Conservation (phyloP, 2,797 vertebrate genomes). For the Aldrovandia affinis region DNA sequence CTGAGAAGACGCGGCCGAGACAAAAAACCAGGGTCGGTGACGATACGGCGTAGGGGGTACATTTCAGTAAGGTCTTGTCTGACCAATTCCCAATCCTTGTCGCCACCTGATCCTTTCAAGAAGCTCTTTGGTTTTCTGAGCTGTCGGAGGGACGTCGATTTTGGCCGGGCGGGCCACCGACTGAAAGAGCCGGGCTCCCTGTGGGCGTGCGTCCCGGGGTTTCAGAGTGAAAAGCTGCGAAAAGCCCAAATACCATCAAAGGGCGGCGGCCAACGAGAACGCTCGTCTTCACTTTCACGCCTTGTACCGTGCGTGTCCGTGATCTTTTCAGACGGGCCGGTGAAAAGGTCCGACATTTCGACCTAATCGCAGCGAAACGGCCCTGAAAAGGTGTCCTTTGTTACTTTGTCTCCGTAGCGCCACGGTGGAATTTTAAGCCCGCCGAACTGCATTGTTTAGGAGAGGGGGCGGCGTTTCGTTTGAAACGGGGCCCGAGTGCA, state of each 20-base stretch:
- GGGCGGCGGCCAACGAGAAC: neutral
- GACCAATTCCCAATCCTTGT: neutral
- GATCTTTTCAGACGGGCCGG: neutral
- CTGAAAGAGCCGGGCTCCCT: neutral
- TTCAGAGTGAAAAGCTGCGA: neutral
- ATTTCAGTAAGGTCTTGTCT: neutral
- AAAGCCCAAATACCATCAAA: neutral
- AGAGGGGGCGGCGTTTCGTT: neutral
- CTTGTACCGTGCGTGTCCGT: neutral
- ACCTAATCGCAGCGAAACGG: neutral
- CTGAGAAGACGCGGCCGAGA: neutral
- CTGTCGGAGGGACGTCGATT: neutral
- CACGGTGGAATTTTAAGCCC: neutral
- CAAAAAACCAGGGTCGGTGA: neutral
- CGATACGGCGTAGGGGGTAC: neutral
- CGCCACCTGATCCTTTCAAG: neutral
- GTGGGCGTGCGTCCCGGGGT: too few relatives aligned
- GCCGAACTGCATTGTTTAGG: neutral
- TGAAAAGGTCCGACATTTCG: neutral
- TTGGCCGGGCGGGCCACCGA: neutral
- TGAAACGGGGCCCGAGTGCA: neutral
- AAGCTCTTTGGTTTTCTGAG: neutral
- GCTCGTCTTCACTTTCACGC: neutral
- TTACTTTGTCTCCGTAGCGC: neutral
- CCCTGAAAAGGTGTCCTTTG: neutral